phyloP scores from a whole-genome alignment of 2,888 invertebrate genomes.

The Crocallis elinguaria region DNA sequence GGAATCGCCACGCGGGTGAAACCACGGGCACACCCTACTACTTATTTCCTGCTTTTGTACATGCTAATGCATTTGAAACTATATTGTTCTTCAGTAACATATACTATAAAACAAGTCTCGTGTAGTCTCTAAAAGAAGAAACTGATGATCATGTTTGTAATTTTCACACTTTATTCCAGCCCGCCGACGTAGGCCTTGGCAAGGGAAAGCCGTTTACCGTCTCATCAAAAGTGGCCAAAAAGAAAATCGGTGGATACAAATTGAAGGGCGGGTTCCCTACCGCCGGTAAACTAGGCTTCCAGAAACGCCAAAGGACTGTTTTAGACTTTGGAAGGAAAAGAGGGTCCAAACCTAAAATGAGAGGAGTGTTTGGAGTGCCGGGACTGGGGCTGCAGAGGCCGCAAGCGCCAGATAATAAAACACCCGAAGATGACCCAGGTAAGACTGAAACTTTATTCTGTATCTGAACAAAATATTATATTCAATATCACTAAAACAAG shows the following conservation, averaged over 20 bases:
- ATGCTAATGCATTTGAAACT: too few relatives aligned
- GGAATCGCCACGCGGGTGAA: too few relatives aligned
- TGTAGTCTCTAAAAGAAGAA: too few relatives aligned
- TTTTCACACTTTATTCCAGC: constrained; percentile 49
- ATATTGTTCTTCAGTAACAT: too few relatives aligned
- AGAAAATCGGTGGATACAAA: constrained; percentile 88
- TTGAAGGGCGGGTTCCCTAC: constrained; percentile 87
- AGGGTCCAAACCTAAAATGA: constrained; percentile 94
- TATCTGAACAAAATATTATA: neutral
- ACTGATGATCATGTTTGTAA: neutral
- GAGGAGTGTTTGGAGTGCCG: constrained; percentile 92
- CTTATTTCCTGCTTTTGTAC: too few relatives aligned
- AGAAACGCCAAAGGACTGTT: constrained; percentile 89
- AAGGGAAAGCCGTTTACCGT: constrained; percentile 92
- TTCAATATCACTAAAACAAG: too few relatives aligned
- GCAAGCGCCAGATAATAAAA: constrained; percentile 83
- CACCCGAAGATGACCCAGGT: constrained; percentile 81
- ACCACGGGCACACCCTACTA: too few relatives aligned
- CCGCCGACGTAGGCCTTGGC: constrained; percentile 87
- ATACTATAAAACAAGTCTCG: too few relatives aligned
- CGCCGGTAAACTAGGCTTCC: constrained; percentile 88
- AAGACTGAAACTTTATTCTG: constrained; percentile 15
- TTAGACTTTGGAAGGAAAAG: constrained; percentile 92
- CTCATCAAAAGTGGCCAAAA: constrained; percentile 90
- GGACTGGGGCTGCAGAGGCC: constrained; percentile 90